Base-by-base conservation (phyloP, 1,140 invertebrate species). In the Trissolcus basalis region DNA sequence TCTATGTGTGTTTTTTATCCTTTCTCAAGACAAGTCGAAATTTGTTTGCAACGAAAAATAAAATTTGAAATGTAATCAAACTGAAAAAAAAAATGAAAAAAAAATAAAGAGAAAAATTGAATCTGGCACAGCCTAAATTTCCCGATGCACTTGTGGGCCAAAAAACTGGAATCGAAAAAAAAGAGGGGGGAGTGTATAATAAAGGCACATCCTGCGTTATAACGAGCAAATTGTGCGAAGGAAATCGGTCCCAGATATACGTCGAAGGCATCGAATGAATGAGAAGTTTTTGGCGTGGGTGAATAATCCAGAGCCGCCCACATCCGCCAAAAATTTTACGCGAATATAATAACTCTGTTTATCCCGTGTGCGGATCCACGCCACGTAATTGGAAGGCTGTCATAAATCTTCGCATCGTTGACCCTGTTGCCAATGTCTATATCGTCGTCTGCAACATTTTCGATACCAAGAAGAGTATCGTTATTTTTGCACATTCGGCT, bases 321-420 rank as follows among this genome's bases (percentile, higher is more conserved):
- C 73, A 67, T 76, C 73, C 73, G 73, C 73, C 56, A 61, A 77
- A 70, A 77, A 70, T 11, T 71, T 71, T 70, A 61, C 67, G 67
- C 73, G 67, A 65, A 61, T 71, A 70, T 71, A 71, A 77, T 68
- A 77, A 69, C 72, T 69, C 59, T 53, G 64, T 64, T 69, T 69
- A 71, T 67, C 61, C 74, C 68, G 73, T 53, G 74, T 67, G 68
- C 59, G 51, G 43, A 76, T 69, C 64, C 56, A 51, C 39, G 60
- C 54, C 48, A 55, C 44, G 13, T 70, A 76, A 76, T 76, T 75
- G 65, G 72, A 64, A 48, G 67, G 67, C 61, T 44, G 65, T 70
- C 65, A 76, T 76, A 76, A 76, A 76, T 76, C 73, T 67, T 70
- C 49, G 12, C 65, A 69, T 70, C 49, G 73, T 76, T 76, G 73